These are phyloP conservation scores for Anser cygnoides DNA, from an alignment of 2,113 vertebrate genomes.

Conservation along the genomic window DNA sequence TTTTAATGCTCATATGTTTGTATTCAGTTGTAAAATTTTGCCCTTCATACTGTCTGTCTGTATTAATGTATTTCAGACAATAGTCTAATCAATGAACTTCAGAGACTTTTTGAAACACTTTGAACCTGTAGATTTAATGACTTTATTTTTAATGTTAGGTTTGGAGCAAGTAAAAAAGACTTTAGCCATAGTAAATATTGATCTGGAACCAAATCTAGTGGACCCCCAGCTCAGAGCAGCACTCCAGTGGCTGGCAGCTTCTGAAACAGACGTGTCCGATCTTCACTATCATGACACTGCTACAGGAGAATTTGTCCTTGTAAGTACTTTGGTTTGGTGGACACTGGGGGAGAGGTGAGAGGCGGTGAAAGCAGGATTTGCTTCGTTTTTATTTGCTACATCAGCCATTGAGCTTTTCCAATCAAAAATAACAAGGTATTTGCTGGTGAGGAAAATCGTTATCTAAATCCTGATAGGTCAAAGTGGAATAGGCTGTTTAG, in stretches of 20 bases:
- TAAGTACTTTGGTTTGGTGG: conserved; percentile 70
- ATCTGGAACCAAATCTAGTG: conserved; percentile 76
- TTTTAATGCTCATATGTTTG: background rate
- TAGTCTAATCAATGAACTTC: background rate
- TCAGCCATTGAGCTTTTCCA: background rate
- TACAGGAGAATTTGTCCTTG: conserved; percentile 84
- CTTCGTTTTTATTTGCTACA: background rate
- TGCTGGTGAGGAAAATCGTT: background rate
- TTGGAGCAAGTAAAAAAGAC: conserved; percentile 72
- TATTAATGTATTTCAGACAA: background rate
- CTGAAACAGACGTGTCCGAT: conserved; percentile 84
- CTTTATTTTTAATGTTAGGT: conserved; percentile 72
- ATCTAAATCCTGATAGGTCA: background rate
- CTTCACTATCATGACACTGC: conserved; percentile 79
- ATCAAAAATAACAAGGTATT: background rate
- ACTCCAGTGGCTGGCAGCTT: conserved; percentile 93
- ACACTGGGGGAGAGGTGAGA: background rate
- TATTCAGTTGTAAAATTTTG: background rate
- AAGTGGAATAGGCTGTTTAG: background rate
- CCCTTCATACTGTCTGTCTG: background rate
- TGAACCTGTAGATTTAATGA: background rate
- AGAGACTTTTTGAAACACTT: background rate
- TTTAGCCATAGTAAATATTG: conserved; percentile 82
- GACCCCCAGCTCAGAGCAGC: conserved; percentile 87
- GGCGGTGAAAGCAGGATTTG: background rate